Evolutionary conservation across 2,797 vertebrate genomes (phyloP), one percentile per base, ranked within the genome.

Genomic region (Muscicapa comitata): DNA sequence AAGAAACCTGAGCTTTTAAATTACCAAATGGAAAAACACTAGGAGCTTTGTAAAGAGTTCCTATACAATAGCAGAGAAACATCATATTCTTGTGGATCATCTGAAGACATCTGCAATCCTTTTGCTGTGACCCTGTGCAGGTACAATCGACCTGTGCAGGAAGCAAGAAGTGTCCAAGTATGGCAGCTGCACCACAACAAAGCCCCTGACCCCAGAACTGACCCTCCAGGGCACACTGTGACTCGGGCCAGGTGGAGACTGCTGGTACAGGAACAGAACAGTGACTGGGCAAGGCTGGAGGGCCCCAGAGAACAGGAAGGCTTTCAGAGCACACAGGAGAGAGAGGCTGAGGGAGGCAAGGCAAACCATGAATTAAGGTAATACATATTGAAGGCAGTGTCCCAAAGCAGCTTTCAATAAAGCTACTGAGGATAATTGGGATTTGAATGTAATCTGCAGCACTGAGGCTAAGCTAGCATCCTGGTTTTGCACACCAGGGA

Each of bases 221-320:
- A n/a, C 10, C 12, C n/a, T 74, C 9, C 43, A 62, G 40, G 47
- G 19, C 5, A 13, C 19, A 50, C 20, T 42, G 17, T 71, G 86
- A 54, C 1, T 1, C 7, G 2, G 29, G 35, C 26, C 4, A 3
- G 50, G 47, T 35, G 31, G 25, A 62, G 53, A 71, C 7, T 33
- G n/a, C 51, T 70, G 70, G 13, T 55, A 24, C 68, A 28, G 31
- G 23, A 15, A 51, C 43, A 25, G 21, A 63, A 40, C 53, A 21
- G 31, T 0, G 2, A 50, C 31, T 0, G 0, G 31, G 6, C 21
- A 33, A 71, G 53, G 58, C 61, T 54, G 61, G 35, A 62, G 42
- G 2, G 0, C 11, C 18, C 20, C 50, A 47, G 29, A 58, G 50
- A 66, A 29, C 40, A 45, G 16, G 11, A 29, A 31, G 10, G 13